These are phyloP conservation scores for Drosophila tristis DNA, from an alignment of 1,140 invertebrate species.

Conservation along the genomic window DNA sequence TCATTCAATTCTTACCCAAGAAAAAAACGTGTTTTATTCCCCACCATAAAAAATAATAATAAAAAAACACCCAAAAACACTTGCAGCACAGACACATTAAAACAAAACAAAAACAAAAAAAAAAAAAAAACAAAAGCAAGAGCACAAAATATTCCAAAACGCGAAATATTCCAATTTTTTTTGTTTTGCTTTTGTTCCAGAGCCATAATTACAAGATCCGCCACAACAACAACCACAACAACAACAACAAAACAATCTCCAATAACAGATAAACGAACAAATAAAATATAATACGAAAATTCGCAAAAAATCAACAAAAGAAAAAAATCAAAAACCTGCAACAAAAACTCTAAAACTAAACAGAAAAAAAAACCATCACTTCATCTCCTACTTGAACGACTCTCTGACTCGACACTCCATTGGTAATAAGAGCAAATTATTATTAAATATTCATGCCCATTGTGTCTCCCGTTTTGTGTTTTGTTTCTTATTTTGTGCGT, in stretches of 20 bases:
- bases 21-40: conserved; percentile 60
- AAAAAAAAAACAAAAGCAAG: conserved; percentile 18
- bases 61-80: conserved; percentile 18
- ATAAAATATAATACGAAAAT: conserved; percentile 18
- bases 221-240: conserved; percentile 38
- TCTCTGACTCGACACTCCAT: conserved; percentile 79
- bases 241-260: conserved; percentile 10
- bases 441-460: conserved; percentile 70
- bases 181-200: conserved; percentile 69
- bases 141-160: conserved; percentile 68
- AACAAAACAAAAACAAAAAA: not conserved
- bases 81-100: conserved; percentile 24
- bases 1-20: conserved; percentile 2
- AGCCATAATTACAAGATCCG: conserved; percentile 69
- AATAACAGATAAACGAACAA: conserved; percentile 1
- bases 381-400: conserved; percentile 70
- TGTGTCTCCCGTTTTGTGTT: conserved; percentile 57
- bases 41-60: conserved; percentile 5
- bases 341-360: conserved; percentile 31
- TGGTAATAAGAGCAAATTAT: conserved; percentile 79
- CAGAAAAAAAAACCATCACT: conserved; percentile 46
- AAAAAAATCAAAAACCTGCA: conserved; percentile 21
- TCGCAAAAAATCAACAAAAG: conserved; percentile 33
- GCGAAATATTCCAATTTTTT: conserved; percentile 53
- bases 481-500: conserved; percentile 62